Conservation (phyloP, 2,888 invertebrate genomes). For the Lithophane leautieri region DNA sequence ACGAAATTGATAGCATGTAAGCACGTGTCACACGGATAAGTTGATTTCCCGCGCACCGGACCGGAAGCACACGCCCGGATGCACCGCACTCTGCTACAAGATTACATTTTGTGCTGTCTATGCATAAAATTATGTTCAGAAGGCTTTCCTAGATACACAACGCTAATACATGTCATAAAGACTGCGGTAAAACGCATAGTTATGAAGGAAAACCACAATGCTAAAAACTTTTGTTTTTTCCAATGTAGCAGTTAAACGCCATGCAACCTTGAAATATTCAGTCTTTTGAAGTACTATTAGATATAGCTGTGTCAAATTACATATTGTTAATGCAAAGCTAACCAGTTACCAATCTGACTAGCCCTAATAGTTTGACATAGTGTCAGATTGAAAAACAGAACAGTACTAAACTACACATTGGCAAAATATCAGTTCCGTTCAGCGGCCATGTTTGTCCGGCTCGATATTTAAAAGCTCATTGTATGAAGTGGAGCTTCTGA, state of each 20-base stretch:
- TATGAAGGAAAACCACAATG: background rate
- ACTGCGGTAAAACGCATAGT: background rate
- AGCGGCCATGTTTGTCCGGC: background rate
- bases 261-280: too few relatives aligned
- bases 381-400: background rate
- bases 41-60: slow-evolving; percentile 73
- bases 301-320: background rate
- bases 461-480: background rate
- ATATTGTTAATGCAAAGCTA: background rate
- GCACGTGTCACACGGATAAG: slow-evolving; percentile 62
- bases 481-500: slow-evolving; percentile 17
- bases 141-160: background rate
- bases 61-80: slow-evolving; percentile 71
- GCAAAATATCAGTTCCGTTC: background rate
- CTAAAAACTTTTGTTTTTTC: background rate
- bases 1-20: slow-evolving; percentile 31
- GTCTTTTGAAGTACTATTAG: too few relatives aligned
- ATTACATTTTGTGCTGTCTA: slow-evolving; percentile 52
- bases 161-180: background rate
- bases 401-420: background rate
- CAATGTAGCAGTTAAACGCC: too few relatives aligned
- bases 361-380: background rate
- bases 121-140: slow-evolving; percentile 29
- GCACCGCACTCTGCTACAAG: slow-evolving; percentile 56
- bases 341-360: background rate